Conservation (phyloP, 2,888 invertebrate species). For the Acanthosepion esculentum region DNA sequence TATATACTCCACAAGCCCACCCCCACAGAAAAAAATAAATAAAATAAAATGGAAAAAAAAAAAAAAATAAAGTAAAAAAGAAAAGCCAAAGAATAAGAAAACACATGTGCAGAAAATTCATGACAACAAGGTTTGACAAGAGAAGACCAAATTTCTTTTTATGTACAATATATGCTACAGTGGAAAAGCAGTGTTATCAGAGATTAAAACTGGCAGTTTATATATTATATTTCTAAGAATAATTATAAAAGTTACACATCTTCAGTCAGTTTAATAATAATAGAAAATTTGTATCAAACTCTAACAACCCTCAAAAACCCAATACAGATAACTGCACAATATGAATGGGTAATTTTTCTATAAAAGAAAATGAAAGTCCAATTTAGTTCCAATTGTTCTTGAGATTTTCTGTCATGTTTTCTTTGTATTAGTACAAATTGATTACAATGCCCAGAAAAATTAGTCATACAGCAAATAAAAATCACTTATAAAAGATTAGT, state of each 20-base stretch:
- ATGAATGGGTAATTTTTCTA: too few relatives aligned
- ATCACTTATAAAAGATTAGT: background rate
- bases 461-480: background rate
- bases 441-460: background rate
- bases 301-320: too few relatives aligned
- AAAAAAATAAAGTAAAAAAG: background rate
- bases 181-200: background rate
- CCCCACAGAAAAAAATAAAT: too few relatives aligned
- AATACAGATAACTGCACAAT: too few relatives aligned
- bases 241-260: too few relatives aligned
- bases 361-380: too few relatives aligned
- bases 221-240: too few relatives aligned
- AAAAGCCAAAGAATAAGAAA: background rate
- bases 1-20: background rate
- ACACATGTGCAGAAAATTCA: background rate
- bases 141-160: background rate
- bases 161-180: background rate
- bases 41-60: background rate
- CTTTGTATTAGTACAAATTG: background rate
- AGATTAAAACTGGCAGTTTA: too few relatives aligned
- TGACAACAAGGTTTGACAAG: constrained; percentile 15
- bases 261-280: too few relatives aligned
- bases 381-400: too few relatives aligned
- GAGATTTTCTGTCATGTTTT: background rate
- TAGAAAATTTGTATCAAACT: too few relatives aligned